Evolutionary conservation across 2,888 invertebrate species (phyloP), one percentile per base, ranked within the genome.

Genomic region (Parnassius orleans): DNA sequence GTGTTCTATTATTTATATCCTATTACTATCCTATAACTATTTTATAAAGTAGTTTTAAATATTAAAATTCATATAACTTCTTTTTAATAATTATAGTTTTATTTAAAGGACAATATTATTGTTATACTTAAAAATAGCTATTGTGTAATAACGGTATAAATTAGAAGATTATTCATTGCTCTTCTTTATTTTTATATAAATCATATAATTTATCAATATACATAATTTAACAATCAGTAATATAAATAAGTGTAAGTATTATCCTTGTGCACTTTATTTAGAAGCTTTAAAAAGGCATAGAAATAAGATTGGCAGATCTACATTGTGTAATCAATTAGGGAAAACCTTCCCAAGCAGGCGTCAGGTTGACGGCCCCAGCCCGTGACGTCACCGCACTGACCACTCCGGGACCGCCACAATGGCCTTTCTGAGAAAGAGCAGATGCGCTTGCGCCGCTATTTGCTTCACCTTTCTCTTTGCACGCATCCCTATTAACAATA

Each of bases 351-450:
- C 33, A 33, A 7, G 71, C 68, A 65, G 66, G 75, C 74, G 80
- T 80, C 85, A 87, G 89, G 90, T 89, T 88, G 90, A 87, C 88
- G 89, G 89, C 87, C 89, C 84, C 84, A 74, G 79, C 84, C 84
- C 78, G 90, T 91, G 90, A 91, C 91, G 90, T 90, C 89, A 90
- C 79, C 85, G 81, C 82, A 86, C 87, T 89, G 89, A 87, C 89
- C 88, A 86, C 87, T 86, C 77, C 78, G 82, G 83, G 84, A 83
- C 83, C 83, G 84, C 82, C 87, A 87, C 86, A 87, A 86, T 86
- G 84, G 87, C 81, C 88, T 87, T 90, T 89, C 90, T 89, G 76
- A 86, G 88, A 90, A 90, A 85, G 85, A 89, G 88, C 90, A 87
- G 87, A 89, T 88, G 88, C 86, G 85, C 83, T 75, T 74, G 82